These are phyloP conservation scores for Epizoanthus stellaris DNA, from an alignment of 92 coral and sea anemone species.

Conservation along the genomic window DNA sequence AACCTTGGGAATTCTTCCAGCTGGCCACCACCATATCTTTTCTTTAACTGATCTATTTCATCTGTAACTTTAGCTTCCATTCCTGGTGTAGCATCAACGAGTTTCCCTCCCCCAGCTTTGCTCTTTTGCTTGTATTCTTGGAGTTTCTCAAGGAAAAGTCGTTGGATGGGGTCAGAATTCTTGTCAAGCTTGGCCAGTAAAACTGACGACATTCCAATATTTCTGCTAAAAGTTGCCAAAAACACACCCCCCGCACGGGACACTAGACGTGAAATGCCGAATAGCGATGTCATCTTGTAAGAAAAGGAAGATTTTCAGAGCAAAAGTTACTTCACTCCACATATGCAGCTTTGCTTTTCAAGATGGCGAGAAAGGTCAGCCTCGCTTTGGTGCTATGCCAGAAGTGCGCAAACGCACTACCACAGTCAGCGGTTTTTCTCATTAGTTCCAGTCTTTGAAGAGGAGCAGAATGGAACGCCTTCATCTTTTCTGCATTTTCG, in stretches of 20 bases:
- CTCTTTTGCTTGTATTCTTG: conserved; percentile 89
- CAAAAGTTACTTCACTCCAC: neutral
- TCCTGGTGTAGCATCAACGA: conserved; percentile 87
- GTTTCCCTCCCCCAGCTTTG: conserved; percentile 74
- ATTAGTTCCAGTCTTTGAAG: conserved; percentile 9
- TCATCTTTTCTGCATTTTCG: neutral
- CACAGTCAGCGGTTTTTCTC: conserved; percentile 25
- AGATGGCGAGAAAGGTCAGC: conserved; percentile 76
- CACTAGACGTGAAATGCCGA: conserved; percentile 60
- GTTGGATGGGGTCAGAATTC: conserved; percentile 94
- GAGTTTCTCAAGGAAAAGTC: conserved; percentile 87
- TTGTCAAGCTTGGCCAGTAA: conserved; percentile 77
- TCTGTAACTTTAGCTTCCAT: conserved; percentile 79
- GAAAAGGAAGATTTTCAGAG: neutral
- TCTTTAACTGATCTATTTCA: conserved; percentile 87
- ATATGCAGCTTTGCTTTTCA: conserved; percentile 38
- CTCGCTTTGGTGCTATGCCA: conserved; percentile 12
- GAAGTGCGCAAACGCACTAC: neutral
- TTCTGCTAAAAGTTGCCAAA: conserved; percentile 52
- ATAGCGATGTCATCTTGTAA: conserved; percentile 69
- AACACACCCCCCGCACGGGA: conserved; percentile 48
- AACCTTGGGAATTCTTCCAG: conserved; percentile 98
- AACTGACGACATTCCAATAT: conserved; percentile 71
- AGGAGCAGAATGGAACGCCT: conserved; percentile 4
- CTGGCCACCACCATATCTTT: conserved; percentile 88